Conservation (phyloP, 2,113 vertebrate genomes). For the Aythya baeri region DNA sequence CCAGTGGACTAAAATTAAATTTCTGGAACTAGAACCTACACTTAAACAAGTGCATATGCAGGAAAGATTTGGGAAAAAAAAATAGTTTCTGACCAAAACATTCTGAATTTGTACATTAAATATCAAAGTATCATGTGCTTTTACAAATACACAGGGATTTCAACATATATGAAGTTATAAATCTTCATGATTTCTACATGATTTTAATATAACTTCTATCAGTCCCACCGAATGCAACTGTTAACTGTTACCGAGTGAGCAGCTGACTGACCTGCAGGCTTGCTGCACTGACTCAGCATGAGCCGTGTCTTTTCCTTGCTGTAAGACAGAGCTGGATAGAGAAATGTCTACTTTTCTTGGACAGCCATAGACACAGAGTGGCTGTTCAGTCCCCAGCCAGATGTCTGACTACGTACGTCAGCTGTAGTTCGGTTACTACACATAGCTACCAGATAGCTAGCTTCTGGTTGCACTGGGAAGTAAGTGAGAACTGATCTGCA, state of each 20-base stretch:
- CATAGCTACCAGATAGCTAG: not conserved
- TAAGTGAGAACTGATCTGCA: not conserved
- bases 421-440: not conserved
- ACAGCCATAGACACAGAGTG: not conserved
- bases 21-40: not conserved
- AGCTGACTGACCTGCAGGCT: not conserved
- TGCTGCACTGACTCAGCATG: not conserved
- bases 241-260: not conserved
- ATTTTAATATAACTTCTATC: not conserved
- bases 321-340: not conserved
- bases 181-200: not conserved
- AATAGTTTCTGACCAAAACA: not conserved
- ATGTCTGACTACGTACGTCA: not conserved
- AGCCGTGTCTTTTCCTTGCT: not conserved
- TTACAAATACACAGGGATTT: not conserved
- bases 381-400: not conserved
- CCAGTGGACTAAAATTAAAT: not conserved
- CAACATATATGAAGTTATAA: not conserved
- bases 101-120: not conserved
- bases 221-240: not conserved
- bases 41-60: not conserved
- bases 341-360: not conserved
- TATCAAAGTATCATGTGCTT: not conserved
- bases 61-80: not conserved
- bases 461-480: not conserved